Evolutionary conservation across 2,113 vertebrate species (phyloP).

Genomic region (Peromyscus polionotus): DNA sequence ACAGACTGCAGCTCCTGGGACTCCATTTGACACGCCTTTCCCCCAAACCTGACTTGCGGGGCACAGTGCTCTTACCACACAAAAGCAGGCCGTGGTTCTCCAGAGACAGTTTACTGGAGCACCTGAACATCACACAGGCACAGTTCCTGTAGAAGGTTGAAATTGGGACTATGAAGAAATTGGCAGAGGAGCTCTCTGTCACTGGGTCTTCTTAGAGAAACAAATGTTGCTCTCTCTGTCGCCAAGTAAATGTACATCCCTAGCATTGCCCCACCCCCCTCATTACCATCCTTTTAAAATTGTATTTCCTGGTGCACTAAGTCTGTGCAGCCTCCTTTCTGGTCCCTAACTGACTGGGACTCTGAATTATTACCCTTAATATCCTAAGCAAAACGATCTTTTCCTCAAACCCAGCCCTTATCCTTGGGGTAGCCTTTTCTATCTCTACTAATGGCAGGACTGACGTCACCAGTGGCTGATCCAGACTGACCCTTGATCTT

Average conservation of each 20-base stretch:
- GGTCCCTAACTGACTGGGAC: background rate
- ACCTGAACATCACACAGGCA: background rate
- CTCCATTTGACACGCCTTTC: fast-evolving
- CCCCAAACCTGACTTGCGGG: background rate
- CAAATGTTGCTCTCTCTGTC: background rate
- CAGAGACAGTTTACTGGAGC: background rate
- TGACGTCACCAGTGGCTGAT: background rate
- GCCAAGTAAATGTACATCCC: background rate
- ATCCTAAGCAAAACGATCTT: background rate
- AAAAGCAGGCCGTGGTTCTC: too few relatives aligned
- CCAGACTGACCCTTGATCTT: background rate
- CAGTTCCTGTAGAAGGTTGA: background rate
- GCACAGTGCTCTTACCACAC: background rate
- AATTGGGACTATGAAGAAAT: background rate
- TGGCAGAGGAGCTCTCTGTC: background rate
- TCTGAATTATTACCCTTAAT: background rate
- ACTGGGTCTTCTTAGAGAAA: background rate
- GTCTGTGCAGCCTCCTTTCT: background rate
- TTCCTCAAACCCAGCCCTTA: background rate
- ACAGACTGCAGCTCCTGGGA: background rate
- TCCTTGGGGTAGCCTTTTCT: background rate
- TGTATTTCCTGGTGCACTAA: background rate
- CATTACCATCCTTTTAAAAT: background rate
- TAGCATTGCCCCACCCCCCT: background rate
- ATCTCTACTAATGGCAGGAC: background rate